Percentiles rank a stretch among this genome's conserved stretches.
Conservation (phyloP, 2,888 invertebrate species). For the Hedya salicella region DNA sequence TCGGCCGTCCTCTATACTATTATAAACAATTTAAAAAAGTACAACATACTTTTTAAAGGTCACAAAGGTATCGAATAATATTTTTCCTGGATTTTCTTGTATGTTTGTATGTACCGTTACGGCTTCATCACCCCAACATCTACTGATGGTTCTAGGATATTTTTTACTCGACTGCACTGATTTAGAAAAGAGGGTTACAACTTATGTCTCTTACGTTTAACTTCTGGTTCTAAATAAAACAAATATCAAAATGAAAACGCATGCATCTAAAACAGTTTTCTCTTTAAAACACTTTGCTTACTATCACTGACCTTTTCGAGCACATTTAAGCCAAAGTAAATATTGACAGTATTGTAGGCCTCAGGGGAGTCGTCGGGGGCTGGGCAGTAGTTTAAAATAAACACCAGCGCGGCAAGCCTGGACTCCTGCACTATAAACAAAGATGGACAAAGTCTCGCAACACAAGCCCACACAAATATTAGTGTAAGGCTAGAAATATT, state of each 20-base stretch:
- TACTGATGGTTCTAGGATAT: too few species aligned
- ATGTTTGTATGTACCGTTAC: too few species aligned
- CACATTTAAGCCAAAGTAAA: slow-evolving; percentile 1
- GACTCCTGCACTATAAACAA: slow-evolving; percentile 29
- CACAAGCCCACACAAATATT: slow-evolving; percentile 35
- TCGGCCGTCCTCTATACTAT: too few species aligned
- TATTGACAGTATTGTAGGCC: slow-evolving; percentile 8
- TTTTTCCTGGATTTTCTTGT: too few species aligned
- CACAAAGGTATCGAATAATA: too few species aligned
- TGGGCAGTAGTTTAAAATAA: slow-evolving; percentile 31
- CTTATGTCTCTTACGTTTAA: too few species aligned
- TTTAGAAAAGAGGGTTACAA: too few species aligned
- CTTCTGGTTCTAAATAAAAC: too few species aligned
- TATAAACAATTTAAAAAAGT: too few species aligned
- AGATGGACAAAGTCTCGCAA: slow-evolving; percentile 33
- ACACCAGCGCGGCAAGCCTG: slow-evolving; percentile 22
- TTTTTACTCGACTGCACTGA: too few species aligned
- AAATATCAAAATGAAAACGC: not conserved
- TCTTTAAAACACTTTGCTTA: not conserved
- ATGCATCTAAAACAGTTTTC: not conserved
- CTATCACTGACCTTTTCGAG: slow-evolving; percentile 1
- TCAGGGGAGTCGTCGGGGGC: slow-evolving; percentile 1
- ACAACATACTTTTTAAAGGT: too few species aligned
- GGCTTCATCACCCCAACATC: too few species aligned
- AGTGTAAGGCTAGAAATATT: slow-evolving; percentile 28